Conservation (phyloP, 2,797 vertebrate species). For the Pipistrellus pygmaeus region DNA sequence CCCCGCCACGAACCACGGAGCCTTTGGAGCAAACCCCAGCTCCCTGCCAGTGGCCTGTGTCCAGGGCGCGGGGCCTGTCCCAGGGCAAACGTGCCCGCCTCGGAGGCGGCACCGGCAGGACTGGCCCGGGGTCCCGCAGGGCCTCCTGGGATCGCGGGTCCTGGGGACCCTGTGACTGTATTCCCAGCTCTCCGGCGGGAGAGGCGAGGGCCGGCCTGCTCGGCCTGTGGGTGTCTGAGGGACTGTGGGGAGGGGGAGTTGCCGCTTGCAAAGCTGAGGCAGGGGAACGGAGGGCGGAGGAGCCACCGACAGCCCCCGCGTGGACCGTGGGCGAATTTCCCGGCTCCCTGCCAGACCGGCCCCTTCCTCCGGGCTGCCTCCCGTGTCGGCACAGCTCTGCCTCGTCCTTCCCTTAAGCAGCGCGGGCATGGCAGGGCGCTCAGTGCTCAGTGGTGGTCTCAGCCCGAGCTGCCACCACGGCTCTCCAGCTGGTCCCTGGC, state of each 20-base stretch:
- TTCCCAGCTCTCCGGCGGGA: not conserved
- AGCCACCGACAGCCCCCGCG: not conserved
- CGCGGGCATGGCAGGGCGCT: accelerated
- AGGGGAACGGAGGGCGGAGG: not conserved
- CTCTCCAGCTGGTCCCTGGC: not conserved
- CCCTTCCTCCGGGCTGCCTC: not conserved
- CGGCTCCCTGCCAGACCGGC: not conserved
- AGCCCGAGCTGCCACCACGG: not conserved
- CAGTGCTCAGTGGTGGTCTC: not conserved
- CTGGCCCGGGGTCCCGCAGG: not conserved
- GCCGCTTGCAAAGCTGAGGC: not conserved
- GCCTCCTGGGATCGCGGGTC: not conserved
- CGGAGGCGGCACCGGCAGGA: not conserved
- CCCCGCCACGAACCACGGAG: not conserved
- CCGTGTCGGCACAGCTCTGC: too few relatives aligned
- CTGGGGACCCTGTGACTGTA: not conserved
- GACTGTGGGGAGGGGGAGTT: accelerated
- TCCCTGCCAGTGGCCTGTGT: not conserved
- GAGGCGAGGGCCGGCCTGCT: not conserved
- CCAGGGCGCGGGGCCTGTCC: not conserved
- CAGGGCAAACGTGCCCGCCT: not conserved
- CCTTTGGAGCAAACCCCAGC: not conserved
- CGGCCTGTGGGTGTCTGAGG: not conserved
- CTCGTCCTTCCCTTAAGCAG: not conserved
- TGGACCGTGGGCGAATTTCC: not conserved